Percentiles rank a stretch among this genome's conserved stretches.
Evolutionary conservation across 2,888 invertebrate species (phyloP).

Genomic region (Drosophila phalerata): DNA sequence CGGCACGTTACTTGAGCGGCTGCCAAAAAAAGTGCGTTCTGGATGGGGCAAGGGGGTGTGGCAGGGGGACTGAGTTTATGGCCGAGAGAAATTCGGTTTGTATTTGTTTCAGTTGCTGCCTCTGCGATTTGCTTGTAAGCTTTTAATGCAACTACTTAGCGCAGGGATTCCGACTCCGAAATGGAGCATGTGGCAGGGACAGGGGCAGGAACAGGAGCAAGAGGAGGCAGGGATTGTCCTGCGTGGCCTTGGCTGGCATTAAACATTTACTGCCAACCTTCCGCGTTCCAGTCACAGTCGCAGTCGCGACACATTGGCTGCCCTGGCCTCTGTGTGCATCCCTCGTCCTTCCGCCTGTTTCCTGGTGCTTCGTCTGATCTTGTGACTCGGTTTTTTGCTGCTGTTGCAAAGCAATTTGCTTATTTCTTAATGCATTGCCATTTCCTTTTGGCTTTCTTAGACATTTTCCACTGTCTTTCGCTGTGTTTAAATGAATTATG

Average conservation of each 20-base stretch:
- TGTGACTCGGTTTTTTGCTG: slow-evolving; percentile 52
- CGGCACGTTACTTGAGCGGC: slow-evolving; percentile 61
- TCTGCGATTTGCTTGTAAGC: slow-evolving; percentile 57
- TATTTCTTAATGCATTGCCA: slow-evolving; percentile 78
- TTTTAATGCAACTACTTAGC: slow-evolving; percentile 81
- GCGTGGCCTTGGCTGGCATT: slow-evolving; percentile 73
- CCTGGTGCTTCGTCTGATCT: slow-evolving; percentile 47
- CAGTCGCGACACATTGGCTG: slow-evolving; percentile 71
- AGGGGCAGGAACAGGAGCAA: neutral
- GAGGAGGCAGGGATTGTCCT: neutral
- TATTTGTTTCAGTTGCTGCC: slow-evolving; percentile 61
- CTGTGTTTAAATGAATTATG: slow-evolving; percentile 69
- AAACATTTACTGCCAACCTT: slow-evolving; percentile 56
- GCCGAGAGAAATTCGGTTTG: slow-evolving; percentile 47
- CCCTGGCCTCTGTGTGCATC: neutral
- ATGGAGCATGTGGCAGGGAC: neutral
- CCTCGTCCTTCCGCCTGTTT: slow-evolving; percentile 19
- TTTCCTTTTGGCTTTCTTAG: slow-evolving; percentile 78
- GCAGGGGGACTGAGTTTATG: slow-evolving; percentile 32
- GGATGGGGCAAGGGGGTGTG: neutral
- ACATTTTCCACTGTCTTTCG: slow-evolving; percentile 47
- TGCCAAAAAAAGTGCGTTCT: slow-evolving; percentile 53
- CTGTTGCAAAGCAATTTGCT: slow-evolving; percentile 67
- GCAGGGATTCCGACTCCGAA: slow-evolving; percentile 29
- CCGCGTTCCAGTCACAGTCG: slow-evolving; percentile 3